A percentile compares a stretch with the other conserved stretches of the same genome.
Evolutionary conservation across 2,888 invertebrate species (phyloP).

Genomic region (Apodemia mormo): DNA sequence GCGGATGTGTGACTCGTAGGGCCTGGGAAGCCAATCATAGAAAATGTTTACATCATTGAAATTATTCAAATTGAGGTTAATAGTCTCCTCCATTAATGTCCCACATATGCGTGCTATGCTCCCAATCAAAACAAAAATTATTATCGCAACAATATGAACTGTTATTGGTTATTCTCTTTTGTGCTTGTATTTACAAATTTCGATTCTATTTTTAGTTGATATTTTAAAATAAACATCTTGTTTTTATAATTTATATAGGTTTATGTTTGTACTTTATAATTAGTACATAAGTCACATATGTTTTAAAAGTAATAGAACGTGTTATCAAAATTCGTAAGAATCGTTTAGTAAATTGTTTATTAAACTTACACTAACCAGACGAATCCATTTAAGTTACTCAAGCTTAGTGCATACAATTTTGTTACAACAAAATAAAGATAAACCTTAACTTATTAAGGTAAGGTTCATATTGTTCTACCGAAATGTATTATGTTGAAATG

Average conservation of each 20-base stretch:
- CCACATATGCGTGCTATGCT: conserved; percentile 78
- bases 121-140: conserved; percentile 18
- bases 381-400: conserved; percentile 66
- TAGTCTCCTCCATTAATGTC: conserved; percentile 73
- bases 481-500: conserved; percentile 45
- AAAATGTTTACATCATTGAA: conserved; percentile 72
- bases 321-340: conserved; percentile 65
- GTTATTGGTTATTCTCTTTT: conserved; percentile 9
- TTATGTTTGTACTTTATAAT: background rate
- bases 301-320: conserved; percentile 49
- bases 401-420: conserved; percentile 54
- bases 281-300: background rate
- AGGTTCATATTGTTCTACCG: conserved; percentile 47
- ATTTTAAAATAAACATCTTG: background rate
- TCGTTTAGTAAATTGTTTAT: conserved; percentile 70
- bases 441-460: conserved; percentile 49
- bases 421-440: conserved; percentile 35
- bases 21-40: conserved; percentile 67
- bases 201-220: conserved; percentile 43
- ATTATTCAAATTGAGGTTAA: conserved; percentile 78
- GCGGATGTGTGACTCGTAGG: conserved; percentile 64
- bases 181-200: conserved; percentile 38
- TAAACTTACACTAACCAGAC: conserved; percentile 54
- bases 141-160: conserved; percentile 16
- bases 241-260: background rate